A percentile compares a stretch with the other conserved stretches of the same genome.
Conservation (phyloP, 1,140 invertebrate genomes). For the Kradibia gibbosae region DNA sequence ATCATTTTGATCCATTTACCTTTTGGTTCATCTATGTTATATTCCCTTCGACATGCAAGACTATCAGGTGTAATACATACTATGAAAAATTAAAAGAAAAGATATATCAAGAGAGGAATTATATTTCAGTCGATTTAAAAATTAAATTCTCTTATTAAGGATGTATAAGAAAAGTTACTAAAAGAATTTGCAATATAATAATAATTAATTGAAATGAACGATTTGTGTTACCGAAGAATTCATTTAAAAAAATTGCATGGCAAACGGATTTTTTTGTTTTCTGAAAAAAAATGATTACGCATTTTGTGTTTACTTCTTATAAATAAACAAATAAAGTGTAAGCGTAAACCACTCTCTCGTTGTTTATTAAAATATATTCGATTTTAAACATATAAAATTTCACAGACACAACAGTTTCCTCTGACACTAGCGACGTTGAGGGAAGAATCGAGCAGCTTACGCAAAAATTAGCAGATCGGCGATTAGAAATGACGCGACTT, state of each 20-base stretch:
- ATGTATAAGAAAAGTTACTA: no score
- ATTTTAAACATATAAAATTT: conserved; percentile 37
- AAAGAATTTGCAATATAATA: no score
- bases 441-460: conserved; percentile 68
- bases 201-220: no score
- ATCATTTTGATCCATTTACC: no score
- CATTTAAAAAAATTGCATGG: not conserved
- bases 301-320: not conserved
- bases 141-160: no score
- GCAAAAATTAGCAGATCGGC: conserved; percentile 67
- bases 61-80: no score
- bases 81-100: no score
- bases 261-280: not conserved
- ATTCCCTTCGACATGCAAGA: no score
- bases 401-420: conserved; percentile 69
- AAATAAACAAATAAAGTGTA: conserved; percentile 1
- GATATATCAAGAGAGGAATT: no score
- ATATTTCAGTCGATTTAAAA: no score
- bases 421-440: conserved; percentile 69
- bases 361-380: conserved; percentile 9
- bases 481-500: conserved; percentile 67
- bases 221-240: not conserved
- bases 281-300: not conserved
- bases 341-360: conserved; percentile 8
- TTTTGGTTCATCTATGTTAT: no score